Evolutionary conservation across 1,140 invertebrate species (phyloP).

Genomic region (Dreissena rostriformis): DNA sequence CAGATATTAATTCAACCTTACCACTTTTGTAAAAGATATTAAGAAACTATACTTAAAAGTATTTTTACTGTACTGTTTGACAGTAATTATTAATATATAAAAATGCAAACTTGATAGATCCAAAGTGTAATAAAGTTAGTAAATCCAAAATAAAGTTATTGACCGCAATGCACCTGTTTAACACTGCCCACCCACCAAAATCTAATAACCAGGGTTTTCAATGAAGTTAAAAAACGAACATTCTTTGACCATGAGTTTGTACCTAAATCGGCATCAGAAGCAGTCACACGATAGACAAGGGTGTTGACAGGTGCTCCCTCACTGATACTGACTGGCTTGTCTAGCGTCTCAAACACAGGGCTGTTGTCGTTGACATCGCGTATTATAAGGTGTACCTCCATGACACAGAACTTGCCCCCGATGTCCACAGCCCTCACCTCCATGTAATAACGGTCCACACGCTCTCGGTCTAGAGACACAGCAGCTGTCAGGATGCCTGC

Average conservation of each 20-base stretch:
- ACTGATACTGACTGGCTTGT: slow-evolving; percentile 67
- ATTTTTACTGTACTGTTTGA: too few relatives aligned
- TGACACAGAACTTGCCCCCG: slow-evolving; percentile 85
- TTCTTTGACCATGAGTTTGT: not conserved
- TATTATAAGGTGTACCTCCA: slow-evolving; percentile 79
- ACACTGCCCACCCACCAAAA: too few relatives aligned
- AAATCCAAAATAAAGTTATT: too few relatives aligned
- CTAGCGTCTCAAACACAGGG: slow-evolving; percentile 75
- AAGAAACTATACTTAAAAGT: too few relatives aligned
- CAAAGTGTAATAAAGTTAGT: too few relatives aligned
- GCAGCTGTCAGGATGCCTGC: slow-evolving; percentile 80
- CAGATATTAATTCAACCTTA: too few relatives aligned
- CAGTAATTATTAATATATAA: too few relatives aligned
- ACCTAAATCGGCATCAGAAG: slow-evolving; percentile 81
- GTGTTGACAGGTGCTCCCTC: slow-evolving; percentile 75
- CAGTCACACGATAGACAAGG: slow-evolving; percentile 83
- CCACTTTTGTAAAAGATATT: too few relatives aligned
- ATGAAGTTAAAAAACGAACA: too few relatives aligned
- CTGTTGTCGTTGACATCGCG: slow-evolving; percentile 88
- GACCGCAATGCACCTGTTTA: too few relatives aligned
- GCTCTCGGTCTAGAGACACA: slow-evolving; percentile 75
- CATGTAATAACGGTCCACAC: slow-evolving; percentile 71
- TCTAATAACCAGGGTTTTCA: too few relatives aligned
- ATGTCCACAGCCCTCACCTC: slow-evolving; percentile 74
- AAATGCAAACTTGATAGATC: too few relatives aligned